A percentile compares a stretch with the other conserved stretches of the same genome.
Evolutionary conservation across 1,140 invertebrate species (phyloP).

Genomic region (Lepidurus couesii): DNA sequence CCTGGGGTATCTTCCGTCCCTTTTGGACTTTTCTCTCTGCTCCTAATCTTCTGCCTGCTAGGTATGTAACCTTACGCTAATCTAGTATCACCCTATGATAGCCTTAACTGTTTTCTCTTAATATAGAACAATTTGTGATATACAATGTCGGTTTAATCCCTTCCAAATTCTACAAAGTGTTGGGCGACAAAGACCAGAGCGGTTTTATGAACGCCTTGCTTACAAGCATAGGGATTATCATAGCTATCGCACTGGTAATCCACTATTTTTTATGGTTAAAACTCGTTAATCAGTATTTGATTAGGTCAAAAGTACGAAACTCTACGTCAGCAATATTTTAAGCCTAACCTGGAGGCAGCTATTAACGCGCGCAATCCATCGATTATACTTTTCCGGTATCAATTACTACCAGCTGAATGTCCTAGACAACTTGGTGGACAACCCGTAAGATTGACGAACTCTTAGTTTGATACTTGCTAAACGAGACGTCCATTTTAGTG

Average conservation of each 20-base stretch:
- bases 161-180: conserved; percentile 50
- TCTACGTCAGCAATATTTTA: conserved; percentile 46
- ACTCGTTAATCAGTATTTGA: conserved; percentile 32
- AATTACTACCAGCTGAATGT: conserved; percentile 52
- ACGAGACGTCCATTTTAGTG: conserved; percentile 40
- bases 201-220: conserved; percentile 46
- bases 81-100: neutral
- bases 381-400: conserved; percentile 49
- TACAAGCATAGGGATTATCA: conserved; percentile 45
- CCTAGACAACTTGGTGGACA: conserved; percentile 48
- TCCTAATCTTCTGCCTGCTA: conserved; percentile 44
- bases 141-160: conserved; percentile 52
- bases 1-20: conserved; percentile 42
- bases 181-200: conserved; percentile 48
- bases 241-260: conserved; percentile 49
- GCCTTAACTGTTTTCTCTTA: conserved; percentile 22
- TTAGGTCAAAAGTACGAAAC: conserved; percentile 45
- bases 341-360: conserved; percentile 49
- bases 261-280: conserved; percentile 27
- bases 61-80: conserved; percentile 37
- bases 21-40: conserved; percentile 42
- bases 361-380: conserved; percentile 47
- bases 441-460: conserved; percentile 46
- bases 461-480: neutral
- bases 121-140: conserved; percentile 50